Evolutionary conservation across 2,113 vertebrate genomes (phyloP), one percentile per base, ranked within the genome.

Genomic region (Alectura lathami): DNA sequence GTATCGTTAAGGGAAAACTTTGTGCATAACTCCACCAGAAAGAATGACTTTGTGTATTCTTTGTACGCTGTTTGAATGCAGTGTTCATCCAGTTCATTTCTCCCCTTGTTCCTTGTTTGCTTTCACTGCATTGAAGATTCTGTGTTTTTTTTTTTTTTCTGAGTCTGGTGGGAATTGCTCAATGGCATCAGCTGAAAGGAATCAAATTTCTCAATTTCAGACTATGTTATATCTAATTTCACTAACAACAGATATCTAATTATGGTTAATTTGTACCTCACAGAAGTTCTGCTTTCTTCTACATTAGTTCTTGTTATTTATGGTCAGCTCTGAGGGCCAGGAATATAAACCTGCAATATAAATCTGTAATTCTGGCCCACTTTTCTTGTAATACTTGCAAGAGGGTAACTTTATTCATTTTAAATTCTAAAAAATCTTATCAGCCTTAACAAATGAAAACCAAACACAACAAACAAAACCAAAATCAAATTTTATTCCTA

Each of bases 181-280:
- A 14, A 50, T 88, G 80, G 38, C 67, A n/a, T 54, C 70, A 66
- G 50, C 77, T 67, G 80, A 63, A 88, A 90, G 29, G 86, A 91
- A 91, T 94, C 56, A 48, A 54, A 86, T 95, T 88, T 92, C 80
- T 92, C 53, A 17, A 30, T 96, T 93, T 88, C 51, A 40, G 63
- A 59, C 40, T 38, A 22, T 17, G 68, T 38, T 60, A 72, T 93
- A 92, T 68, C 83, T 78, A 64, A 93, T 94, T 94, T 91, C 88
- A 66, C 47, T 81, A 83, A 22, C 81, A 94, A 47, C 77, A 88
- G 60, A 36, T 86, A 81, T 59, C 77, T 86, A 83, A 86, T 91
- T 79, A 91, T 92, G 83, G 83, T 86, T 93, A 91, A 84, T 91
- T 69, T 86, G 69, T 80, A 22, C 76, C 80, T 89, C 43, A 47